Conservation (phyloP, 2,113 vertebrate species). For the Psephotus haematonotus region DNA sequence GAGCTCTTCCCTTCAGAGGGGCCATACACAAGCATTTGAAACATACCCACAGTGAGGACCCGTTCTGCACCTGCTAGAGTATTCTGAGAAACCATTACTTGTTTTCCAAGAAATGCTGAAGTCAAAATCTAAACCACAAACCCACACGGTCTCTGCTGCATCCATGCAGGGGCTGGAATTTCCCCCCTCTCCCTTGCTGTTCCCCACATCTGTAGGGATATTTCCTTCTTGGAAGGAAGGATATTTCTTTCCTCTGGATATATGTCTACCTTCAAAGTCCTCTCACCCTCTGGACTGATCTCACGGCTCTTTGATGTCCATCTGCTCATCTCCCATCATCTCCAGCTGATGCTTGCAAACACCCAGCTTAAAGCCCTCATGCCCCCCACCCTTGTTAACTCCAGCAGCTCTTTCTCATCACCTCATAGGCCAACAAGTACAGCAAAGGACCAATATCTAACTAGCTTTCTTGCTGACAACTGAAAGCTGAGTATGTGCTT, state of each 20-base stretch:
- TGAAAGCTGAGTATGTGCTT: background rate
- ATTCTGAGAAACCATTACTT: conserved; percentile 60
- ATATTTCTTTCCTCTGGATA: background rate
- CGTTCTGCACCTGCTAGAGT: background rate
- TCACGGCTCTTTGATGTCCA: background rate
- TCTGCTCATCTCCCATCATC: too few species aligned
- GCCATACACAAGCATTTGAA: conserved; percentile 23
- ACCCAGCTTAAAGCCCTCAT: background rate
- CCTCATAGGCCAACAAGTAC: background rate
- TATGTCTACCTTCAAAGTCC: background rate
- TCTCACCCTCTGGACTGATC: fast-evolving
- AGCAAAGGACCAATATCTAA: background rate
- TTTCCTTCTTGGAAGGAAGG: background rate
- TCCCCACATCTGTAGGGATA: background rate
- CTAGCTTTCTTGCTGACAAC: background rate
- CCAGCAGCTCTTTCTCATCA: background rate
- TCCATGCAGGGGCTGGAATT: background rate
- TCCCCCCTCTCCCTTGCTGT: fast-evolving
- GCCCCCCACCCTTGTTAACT: fast-evolving
- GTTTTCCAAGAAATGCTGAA: background rate
- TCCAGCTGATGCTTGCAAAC: background rate
- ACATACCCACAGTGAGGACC: background rate
- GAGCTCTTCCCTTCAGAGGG: conserved; percentile 43
- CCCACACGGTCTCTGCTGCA: fast-evolving
- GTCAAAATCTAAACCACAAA: background rate